A percentile compares a stretch with the other conserved stretches of the same genome.
These are phyloP conservation scores for Pasiphila rectangulata DNA, from an alignment of 2,888 invertebrate species.

Conservation along the genomic window DNA sequence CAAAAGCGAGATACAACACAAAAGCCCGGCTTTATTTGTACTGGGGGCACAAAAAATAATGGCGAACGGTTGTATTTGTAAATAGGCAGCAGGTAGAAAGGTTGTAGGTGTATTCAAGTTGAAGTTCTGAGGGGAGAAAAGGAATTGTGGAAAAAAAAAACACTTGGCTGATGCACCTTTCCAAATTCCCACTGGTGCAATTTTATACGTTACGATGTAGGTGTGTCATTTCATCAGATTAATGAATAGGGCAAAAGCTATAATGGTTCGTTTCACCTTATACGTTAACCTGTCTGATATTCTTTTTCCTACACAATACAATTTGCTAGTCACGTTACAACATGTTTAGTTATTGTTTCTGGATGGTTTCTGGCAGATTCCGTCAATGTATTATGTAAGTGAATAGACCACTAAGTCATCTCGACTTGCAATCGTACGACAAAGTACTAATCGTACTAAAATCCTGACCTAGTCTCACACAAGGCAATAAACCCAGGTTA, in stretches of 20 bases:
- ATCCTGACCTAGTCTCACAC: too few relatives aligned
- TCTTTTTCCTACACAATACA: too few relatives aligned
- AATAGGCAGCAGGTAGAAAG: slow-evolving; percentile 76
- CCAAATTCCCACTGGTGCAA: slow-evolving; percentile 61
- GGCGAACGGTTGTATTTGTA: slow-evolving; percentile 70
- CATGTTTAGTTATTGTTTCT: too few relatives aligned
- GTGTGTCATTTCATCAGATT: slow-evolving; percentile 9
- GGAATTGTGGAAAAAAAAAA: slow-evolving; percentile 43
- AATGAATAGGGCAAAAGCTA: background rate
- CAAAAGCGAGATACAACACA: slow-evolving; percentile 59
- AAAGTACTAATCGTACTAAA: too few relatives aligned
- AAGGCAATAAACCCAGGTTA: too few relatives aligned
- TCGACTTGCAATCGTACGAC: too few relatives aligned
- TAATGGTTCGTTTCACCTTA: background rate
- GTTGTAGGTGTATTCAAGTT: slow-evolving; percentile 74
- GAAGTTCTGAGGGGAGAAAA: slow-evolving; percentile 41
- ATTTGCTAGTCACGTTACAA: too few relatives aligned
- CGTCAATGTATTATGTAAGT: too few relatives aligned
- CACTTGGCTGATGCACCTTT: slow-evolving; percentile 62
- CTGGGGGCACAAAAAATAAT: slow-evolving; percentile 60
- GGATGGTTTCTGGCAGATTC: too few relatives aligned
- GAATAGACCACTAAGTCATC: too few relatives aligned
- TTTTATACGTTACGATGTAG: slow-evolving; percentile 13
- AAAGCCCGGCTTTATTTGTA: slow-evolving; percentile 58
- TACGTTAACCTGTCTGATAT: background rate